Conservation (phyloP, 1,140 invertebrate genomes). For the Cephus cinctus region DNA sequence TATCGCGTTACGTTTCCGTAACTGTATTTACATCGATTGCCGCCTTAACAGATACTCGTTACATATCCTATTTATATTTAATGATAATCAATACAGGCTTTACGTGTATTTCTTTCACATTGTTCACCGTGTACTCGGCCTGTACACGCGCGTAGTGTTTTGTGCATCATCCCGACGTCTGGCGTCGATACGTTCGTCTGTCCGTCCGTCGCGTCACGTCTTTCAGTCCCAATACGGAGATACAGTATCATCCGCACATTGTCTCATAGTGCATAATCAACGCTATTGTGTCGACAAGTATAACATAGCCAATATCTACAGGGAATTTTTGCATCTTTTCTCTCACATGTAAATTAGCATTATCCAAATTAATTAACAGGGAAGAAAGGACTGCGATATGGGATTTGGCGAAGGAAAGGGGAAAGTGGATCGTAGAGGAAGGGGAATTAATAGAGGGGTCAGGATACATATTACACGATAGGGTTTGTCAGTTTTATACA, state of each 20-base stretch:
- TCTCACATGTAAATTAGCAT: conserved; percentile 29
- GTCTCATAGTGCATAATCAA: too few species aligned
- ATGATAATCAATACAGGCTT: conserved; percentile 46
- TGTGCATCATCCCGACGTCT: too few species aligned
- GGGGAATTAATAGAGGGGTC: background rate
- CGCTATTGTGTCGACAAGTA: too few species aligned
- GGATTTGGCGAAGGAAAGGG: background rate
- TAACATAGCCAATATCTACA: conserved; percentile 38
- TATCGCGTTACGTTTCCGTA: conserved; percentile 16
- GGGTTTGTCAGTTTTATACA: conserved; percentile 39
- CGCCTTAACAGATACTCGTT: conserved; percentile 44
- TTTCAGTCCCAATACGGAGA: too few species aligned
- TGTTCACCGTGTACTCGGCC: too few species aligned
- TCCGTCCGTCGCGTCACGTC: too few species aligned
- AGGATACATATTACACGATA: conserved; percentile 43
- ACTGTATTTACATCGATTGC: conserved; percentile 48
- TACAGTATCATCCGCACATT: too few species aligned
- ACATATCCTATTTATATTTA: conserved; percentile 46
- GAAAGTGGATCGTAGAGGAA: background rate
- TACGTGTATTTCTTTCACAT: too few species aligned
- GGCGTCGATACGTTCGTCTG: too few species aligned
- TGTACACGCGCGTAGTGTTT: too few species aligned
- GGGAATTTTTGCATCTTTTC: conserved; percentile 17
- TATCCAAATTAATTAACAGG: conserved; percentile 46
- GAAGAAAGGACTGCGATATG: conserved; percentile 6